These are phyloP conservation scores for Desmodus rotundus DNA, from an alignment of 2,113 vertebrate genomes.

Conservation along the genomic window DNA sequence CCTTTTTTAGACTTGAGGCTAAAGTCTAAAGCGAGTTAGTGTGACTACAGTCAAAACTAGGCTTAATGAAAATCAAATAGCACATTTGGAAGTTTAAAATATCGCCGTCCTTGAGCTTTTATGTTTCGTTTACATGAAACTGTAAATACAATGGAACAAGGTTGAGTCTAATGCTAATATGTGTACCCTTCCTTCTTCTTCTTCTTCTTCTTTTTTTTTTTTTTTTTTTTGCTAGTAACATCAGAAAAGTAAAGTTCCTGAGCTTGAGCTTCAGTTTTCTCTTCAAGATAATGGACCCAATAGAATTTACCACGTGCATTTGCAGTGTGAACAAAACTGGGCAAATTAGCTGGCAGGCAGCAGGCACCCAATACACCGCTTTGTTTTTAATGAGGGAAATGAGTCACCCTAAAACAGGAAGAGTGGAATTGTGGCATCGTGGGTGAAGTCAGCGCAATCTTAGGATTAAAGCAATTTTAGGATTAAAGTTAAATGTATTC, in stretches of 20 bases:
- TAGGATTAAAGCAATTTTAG: no score
- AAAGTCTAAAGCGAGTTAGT: background rate
- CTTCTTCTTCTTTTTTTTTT: background rate
- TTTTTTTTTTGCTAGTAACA: background rate
- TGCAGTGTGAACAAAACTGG: background rate
- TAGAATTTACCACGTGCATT: background rate
- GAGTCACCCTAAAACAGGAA: background rate
- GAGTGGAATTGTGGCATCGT: background rate
- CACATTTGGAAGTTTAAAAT: background rate
- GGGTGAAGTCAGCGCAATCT: background rate
- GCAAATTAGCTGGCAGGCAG: background rate
- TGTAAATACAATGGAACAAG: background rate
- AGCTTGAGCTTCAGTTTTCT: background rate
- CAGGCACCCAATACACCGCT: background rate
- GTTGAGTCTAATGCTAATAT: background rate
- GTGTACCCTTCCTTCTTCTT: background rate
- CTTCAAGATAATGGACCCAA: background rate
- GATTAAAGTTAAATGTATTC: background rate
- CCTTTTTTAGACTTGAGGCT: background rate
- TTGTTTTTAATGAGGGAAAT: constrained; percentile 22
- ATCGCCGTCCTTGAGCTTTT: background rate
- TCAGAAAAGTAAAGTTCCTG: background rate
- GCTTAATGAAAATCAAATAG: background rate
- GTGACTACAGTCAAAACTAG: background rate
- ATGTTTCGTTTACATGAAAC: background rate